These are phyloP conservation scores for Terebella lapidaria DNA, from an alignment of 2,888 invertebrate genomes.

Conservation along the genomic window DNA sequence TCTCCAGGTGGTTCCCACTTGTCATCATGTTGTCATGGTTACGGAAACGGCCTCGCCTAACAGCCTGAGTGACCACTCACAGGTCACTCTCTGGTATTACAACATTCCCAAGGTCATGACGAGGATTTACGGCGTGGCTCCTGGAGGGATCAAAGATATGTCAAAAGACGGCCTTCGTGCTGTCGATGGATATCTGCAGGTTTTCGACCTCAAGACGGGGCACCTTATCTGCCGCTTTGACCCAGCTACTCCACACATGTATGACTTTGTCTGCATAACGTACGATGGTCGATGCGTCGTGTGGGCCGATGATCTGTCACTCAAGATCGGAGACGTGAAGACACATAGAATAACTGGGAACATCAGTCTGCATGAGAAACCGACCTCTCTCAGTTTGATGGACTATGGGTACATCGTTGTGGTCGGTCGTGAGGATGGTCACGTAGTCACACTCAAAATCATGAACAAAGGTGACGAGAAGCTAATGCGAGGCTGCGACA, in stretches of 20 bases:
- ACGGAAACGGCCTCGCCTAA: constrained; percentile 1
- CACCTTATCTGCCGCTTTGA: background rate
- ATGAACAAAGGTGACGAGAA: constrained; percentile 1
- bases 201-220: constrained; percentile 19
- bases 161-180: constrained; percentile 22
- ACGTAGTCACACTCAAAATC: constrained; percentile 27
- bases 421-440: constrained; percentile 27
- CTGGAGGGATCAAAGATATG: constrained; percentile 20
- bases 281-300: constrained; percentile 25
- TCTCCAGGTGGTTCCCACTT: constrained; percentile 11
- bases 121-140: constrained; percentile 1
- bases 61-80: background rate
- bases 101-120: background rate
- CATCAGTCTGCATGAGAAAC: constrained; percentile 23
- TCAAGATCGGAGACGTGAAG: constrained; percentile 17
- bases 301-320: constrained; percentile 20
- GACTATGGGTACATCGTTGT: constrained; percentile 26
- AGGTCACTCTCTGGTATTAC: background rate
- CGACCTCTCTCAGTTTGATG: constrained; percentile 17
- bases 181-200: constrained; percentile 25
- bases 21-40: constrained; percentile 11
- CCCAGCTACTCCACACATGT: background rate
- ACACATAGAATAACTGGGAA: constrained; percentile 16
- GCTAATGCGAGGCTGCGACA: background rate
- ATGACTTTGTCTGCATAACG: constrained; percentile 20